A percentile compares a stretch with the other conserved stretches of the same genome.
Conservation (phyloP, 2,797 vertebrate genomes). For the Lagorchestes hirsutus region DNA sequence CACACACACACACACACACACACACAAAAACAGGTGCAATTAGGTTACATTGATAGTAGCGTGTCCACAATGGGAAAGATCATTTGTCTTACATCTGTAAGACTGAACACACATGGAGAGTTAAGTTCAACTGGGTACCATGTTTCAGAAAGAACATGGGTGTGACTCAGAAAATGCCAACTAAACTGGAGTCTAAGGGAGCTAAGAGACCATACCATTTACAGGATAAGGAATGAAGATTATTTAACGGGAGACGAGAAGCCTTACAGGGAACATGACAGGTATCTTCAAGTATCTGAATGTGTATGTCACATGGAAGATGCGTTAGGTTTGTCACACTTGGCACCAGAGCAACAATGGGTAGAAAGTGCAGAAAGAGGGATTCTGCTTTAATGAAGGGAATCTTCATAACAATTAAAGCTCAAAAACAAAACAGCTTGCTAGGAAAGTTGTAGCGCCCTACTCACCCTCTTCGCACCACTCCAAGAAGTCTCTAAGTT, state of each 20-base stretch:
- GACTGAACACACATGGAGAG: too few relatives aligned
- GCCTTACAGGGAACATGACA: background rate
- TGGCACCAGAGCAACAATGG: background rate
- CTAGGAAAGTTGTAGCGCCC: background rate
- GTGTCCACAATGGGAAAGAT: background rate
- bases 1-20: too few relatives aligned
- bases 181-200: background rate
- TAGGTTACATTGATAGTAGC: background rate
- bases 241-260: background rate
- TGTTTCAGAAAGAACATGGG: background rate
- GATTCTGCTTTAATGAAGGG: background rate
- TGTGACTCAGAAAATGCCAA: background rate
- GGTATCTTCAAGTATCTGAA: background rate
- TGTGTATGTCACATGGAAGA: background rate
- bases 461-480: background rate
- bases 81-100: background rate
- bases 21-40: background rate
- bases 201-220: background rate
- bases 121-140: background rate
- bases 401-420: background rate
- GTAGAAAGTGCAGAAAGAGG: background rate
- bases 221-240: background rate
- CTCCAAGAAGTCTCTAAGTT: background rate
- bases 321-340: background rate
- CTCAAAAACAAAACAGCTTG: background rate